Percentiles rank a stretch among this genome's conserved stretches.
phyloP scores from a whole-genome alignment of 2,113 vertebrate species.

The Engraulis encrasicolus region DNA sequence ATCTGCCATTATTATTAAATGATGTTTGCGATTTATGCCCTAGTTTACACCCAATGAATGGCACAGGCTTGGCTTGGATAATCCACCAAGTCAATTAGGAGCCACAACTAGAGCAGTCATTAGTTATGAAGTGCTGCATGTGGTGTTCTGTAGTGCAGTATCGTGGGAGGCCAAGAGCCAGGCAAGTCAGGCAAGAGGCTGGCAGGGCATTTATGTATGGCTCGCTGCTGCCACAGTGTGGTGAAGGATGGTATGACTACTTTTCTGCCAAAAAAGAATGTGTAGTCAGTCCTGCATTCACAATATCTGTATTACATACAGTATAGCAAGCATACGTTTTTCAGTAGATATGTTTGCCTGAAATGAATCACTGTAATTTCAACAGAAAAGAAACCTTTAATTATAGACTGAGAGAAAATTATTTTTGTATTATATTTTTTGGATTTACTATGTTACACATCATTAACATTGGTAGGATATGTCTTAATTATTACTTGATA shows the following conservation, averaged over 20 bases:
- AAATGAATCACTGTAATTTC: too few species aligned
- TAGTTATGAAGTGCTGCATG: slow-evolving; percentile 39
- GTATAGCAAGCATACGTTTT: background rate
- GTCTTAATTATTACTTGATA: background rate
- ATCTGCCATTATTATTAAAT: slow-evolving; percentile 77
- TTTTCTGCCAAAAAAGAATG: background rate
- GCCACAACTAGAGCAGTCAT: slow-evolving; percentile 38
- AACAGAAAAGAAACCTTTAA: too few species aligned
- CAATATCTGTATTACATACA: background rate
- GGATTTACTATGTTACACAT: background rate
- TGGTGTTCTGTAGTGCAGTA: too few species aligned
- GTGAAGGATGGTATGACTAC: slow-evolving; percentile 23
- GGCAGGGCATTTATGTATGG: slow-evolving; percentile 40
- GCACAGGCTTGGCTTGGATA: slow-evolving; percentile 55
- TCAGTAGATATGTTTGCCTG: background rate
- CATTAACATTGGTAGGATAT: background rate
- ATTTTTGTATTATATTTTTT: background rate
- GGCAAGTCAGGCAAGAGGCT: slow-evolving; percentile 18
- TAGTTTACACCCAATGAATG: slow-evolving; percentile 64
- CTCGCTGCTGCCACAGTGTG: slow-evolving; percentile 67
- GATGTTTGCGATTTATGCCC: slow-evolving; percentile 74
- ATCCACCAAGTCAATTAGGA: slow-evolving; percentile 61
- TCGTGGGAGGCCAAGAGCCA: background rate
- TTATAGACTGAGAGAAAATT: background rate
- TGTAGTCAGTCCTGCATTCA: background rate